These are phyloP conservation scores for Melanostigma gelatinosum DNA, from an alignment of 2,113 vertebrate genomes.

Conservation along the genomic window DNA sequence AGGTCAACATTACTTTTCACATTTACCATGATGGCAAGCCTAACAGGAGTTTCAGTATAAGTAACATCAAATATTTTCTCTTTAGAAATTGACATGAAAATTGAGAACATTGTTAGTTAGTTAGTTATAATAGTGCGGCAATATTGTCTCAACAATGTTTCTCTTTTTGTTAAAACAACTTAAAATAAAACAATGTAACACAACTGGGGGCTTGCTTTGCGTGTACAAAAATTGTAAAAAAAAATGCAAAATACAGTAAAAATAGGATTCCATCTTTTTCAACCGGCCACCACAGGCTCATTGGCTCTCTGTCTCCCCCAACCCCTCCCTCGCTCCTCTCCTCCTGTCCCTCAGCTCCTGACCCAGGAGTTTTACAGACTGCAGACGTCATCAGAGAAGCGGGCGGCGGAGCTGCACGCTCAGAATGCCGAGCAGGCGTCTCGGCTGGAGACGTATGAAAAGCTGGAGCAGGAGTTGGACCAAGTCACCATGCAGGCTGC, in stretches of 20 bases:
- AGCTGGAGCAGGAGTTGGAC: slow-evolving; percentile 94
- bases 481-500: slow-evolving; percentile 96
- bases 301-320: not conserved
- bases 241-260: not conserved
- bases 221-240: not conserved
- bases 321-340: not conserved
- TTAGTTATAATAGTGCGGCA: not conserved
- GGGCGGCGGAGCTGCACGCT: slow-evolving; percentile 88
- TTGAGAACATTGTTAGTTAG: not conserved
- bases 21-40: not conserved
- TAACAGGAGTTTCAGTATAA: not conserved
- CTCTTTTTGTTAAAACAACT: not conserved
- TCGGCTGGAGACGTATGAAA: slow-evolving; percentile 92
- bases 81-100: not conserved
- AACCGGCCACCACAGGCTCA: not conserved
- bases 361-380: slow-evolving; percentile 97
- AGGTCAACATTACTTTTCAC: not conserved
- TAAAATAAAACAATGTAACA: not conserved
- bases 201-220: not conserved
- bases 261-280: not conserved
- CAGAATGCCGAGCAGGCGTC: slow-evolving; percentile 90
- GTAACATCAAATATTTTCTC: not conserved
- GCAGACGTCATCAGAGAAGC: slow-evolving; percentile 93
- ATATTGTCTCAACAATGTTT: not conserved
- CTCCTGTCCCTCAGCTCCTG: slow-evolving; percentile 81